phyloP scores from a whole-genome alignment of 2,888 invertebrate genomes.

The Anaspis maculata region DNA sequence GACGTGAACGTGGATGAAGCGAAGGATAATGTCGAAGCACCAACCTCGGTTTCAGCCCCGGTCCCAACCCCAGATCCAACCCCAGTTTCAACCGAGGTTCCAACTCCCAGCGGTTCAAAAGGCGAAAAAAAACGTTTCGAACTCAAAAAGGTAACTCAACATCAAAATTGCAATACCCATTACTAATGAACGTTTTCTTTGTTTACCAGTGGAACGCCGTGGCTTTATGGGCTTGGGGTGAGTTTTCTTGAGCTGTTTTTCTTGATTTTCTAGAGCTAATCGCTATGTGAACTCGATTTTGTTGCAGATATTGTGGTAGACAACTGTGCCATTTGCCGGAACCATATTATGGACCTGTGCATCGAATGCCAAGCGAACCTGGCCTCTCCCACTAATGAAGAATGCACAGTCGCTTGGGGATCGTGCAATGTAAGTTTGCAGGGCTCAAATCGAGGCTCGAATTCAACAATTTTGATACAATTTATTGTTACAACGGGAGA shows the following conservation, averaged over 20 bases:
- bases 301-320: slow-evolving; percentile 92
- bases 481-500: too few relatives aligned
- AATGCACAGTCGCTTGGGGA: slow-evolving; percentile 99
- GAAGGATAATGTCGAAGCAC: too few relatives aligned
- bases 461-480: too few relatives aligned
- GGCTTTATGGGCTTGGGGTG: slow-evolving; percentile 98
- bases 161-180: not conserved
- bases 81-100: too few relatives aligned
- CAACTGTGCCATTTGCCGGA: slow-evolving; percentile 98
- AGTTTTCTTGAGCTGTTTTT: too few relatives aligned
- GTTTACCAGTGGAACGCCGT: slow-evolving; percentile 96
- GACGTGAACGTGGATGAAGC: too few relatives aligned
- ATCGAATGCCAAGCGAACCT: slow-evolving; percentile 99
- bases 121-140: slow-evolving; percentile 95
- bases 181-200: slow-evolving; percentile 15
- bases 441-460: too few relatives aligned
- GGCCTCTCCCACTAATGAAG: slow-evolving; percentile 95
- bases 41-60: too few relatives aligned
- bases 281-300: slow-evolving; percentile 1
- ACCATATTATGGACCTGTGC: slow-evolving; percentile 99
- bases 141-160: slow-evolving; percentile 80
- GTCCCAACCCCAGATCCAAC: too few relatives aligned
- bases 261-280: too few relatives aligned
- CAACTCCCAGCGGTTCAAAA: slow-evolving; percentile 47
- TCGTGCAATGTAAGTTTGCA: slow-evolving; percentile 80